Conservation (phyloP, 2,797 vertebrate species). For the Pyrocephalus nanus region DNA sequence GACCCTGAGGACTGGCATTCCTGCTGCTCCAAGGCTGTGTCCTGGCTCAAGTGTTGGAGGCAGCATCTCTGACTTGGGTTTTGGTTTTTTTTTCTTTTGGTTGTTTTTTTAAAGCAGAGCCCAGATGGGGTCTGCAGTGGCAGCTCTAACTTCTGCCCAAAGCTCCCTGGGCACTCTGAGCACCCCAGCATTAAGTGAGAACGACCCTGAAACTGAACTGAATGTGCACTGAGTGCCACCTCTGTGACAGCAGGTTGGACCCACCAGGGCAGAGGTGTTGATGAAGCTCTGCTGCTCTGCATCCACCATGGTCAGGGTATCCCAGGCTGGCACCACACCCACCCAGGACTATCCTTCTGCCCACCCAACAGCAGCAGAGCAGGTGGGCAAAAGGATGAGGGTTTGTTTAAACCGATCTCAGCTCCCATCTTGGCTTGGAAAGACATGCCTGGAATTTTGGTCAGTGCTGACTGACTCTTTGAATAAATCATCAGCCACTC, state of each 20-base stretch:
- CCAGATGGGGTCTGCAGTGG: neutral
- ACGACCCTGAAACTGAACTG: neutral
- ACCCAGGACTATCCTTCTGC: neutral
- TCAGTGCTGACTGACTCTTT: neutral
- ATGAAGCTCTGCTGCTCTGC: neutral
- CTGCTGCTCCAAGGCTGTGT: neutral
- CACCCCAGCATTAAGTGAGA: neutral
- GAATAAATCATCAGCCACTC: slow-evolving; percentile 27
- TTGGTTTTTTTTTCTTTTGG: neutral
- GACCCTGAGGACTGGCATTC: neutral
- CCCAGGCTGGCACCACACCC: neutral
- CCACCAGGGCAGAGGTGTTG: neutral
- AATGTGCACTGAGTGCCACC: neutral
- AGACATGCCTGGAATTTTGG: neutral
- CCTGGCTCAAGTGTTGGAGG: neutral
- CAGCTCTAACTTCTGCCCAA: neutral
- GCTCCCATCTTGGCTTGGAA: neutral
- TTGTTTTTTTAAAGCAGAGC: neutral
- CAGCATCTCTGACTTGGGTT: neutral
- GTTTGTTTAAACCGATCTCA: neutral
- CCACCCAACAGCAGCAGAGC: neutral
- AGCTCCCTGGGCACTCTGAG: neutral
- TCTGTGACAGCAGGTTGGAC: neutral
- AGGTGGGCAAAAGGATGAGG: neutral
- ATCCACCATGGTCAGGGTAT: accelerated